A percentile compares a stretch with the other conserved stretches of the same genome.
phyloP scores from a whole-genome alignment of 2,888 invertebrate species.

The Xestia c-nigrum region DNA sequence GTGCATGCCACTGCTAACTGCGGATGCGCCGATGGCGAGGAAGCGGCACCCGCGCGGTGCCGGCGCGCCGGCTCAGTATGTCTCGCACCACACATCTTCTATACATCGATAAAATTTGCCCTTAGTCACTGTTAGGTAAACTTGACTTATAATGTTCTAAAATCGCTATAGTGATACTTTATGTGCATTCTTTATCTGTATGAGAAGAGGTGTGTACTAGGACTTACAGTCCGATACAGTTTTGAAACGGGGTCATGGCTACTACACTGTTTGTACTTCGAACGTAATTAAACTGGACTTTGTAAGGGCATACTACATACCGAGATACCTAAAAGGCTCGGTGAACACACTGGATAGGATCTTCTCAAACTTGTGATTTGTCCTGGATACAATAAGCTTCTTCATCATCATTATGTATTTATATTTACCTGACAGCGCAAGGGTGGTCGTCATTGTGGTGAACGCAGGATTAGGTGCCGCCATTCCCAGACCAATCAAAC shows the following conservation, averaged over 20 bases:
- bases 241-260: conserved; percentile 16
- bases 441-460: conserved; percentile 96
- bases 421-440: conserved; percentile 93
- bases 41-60: too few relatives aligned
- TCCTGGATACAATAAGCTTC: not conserved
- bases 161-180: not conserved
- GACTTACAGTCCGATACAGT: not conserved
- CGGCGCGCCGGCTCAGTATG: too few relatives aligned
- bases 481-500: conserved; percentile 92
- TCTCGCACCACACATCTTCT: too few relatives aligned
- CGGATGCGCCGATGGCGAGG: too few relatives aligned
- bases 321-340: not conserved
- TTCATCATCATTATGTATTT: not conserved
- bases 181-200: conserved; percentile 15
- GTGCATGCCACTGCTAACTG: too few relatives aligned
- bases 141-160: conserved; percentile 9
- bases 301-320: not conserved
- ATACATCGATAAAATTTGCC: too few relatives aligned
- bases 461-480: conserved; percentile 96
- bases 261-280: conserved; percentile 4
- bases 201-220: not conserved
- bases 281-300: not conserved
- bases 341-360: not conserved
- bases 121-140: not conserved
- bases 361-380: not conserved